Evolutionary conservation across 2,797 vertebrate genomes (phyloP).

Genomic region (Eremophila alpestris): DNA sequence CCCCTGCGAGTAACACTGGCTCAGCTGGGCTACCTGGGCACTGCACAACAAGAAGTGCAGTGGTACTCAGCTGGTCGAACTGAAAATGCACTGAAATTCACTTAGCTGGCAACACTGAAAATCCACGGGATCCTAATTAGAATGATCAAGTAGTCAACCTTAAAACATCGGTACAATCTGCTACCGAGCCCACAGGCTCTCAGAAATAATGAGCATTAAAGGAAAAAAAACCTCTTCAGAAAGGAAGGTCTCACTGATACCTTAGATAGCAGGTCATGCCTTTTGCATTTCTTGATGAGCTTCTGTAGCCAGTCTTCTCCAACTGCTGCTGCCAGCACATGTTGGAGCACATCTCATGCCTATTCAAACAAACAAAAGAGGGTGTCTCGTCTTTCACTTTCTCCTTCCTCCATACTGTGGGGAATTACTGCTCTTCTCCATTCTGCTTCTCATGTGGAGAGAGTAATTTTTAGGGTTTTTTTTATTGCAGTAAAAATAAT

Average conservation of each 20-base stretch:
- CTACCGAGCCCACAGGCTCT: not conserved
- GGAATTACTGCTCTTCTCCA: constrained; percentile 40
- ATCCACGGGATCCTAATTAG: not conserved
- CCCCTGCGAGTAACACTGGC: not conserved
- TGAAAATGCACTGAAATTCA: not conserved
- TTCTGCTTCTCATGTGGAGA: constrained; percentile 40
- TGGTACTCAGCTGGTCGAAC: not conserved
- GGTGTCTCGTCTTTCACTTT: constrained; percentile 31
- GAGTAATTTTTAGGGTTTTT: constrained; percentile 35
- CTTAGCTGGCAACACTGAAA: not conserved
- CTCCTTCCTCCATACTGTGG: not conserved
- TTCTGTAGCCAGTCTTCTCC: not conserved
- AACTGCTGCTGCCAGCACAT: not conserved
- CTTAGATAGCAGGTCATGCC: not conserved
- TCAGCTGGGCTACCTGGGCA: not conserved
- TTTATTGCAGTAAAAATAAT: constrained; percentile 60
- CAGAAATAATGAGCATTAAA: not conserved
- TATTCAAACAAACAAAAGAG: constrained; percentile 54
- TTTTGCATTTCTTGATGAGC: constrained; percentile 23
- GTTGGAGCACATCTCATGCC: constrained; percentile 41
- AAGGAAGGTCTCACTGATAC: not conserved
- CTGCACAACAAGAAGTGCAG: not conserved
- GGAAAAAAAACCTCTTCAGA: not conserved
- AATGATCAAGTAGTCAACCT: constrained; percentile 4
- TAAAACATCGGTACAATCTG: not conserved